These are phyloP conservation scores for Tricholauxania praeusta DNA, from an alignment of 2,888 invertebrate genomes.

Conservation along the genomic window DNA sequence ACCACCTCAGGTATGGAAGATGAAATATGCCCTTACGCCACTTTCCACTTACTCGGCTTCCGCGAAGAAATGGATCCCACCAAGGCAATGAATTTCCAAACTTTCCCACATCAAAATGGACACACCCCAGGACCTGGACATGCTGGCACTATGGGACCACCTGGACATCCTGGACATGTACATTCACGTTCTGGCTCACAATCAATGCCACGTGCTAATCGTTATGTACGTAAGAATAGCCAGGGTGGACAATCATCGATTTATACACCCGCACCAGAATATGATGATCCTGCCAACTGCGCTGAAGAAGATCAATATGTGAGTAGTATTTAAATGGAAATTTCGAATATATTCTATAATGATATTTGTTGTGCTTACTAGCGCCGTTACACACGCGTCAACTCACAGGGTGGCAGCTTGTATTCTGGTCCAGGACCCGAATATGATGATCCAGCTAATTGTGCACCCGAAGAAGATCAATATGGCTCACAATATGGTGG, in stretches of 20 bases:
- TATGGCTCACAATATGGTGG: slow-evolving; percentile 86
- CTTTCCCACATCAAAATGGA: slow-evolving; percentile 82
- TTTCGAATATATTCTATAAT: background rate
- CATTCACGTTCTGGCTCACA: slow-evolving; percentile 90
- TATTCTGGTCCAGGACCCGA: slow-evolving; percentile 81
- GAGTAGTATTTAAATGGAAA: slow-evolving; percentile 48
- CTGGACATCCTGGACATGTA: slow-evolving; percentile 81
- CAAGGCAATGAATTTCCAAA: slow-evolving; percentile 89
- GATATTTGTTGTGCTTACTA: slow-evolving; percentile 45
- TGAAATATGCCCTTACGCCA: slow-evolving; percentile 96
- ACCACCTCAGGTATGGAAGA: slow-evolving; percentile 85
- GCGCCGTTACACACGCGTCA: slow-evolving; percentile 80
- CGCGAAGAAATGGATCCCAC: slow-evolving; percentile 95
- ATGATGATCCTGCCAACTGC: slow-evolving; percentile 93
- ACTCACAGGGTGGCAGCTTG: slow-evolving; percentile 74
- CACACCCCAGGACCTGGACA: slow-evolving; percentile 76
- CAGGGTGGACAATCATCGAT: slow-evolving; percentile 86
- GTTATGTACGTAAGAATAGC: slow-evolving; percentile 79
- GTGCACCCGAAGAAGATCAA: slow-evolving; percentile 91
- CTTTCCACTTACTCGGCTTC: slow-evolving; percentile 95
- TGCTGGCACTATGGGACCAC: slow-evolving; percentile 86
- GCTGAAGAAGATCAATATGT: slow-evolving; percentile 93
- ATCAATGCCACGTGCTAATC: slow-evolving; percentile 85
- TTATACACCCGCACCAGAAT: slow-evolving; percentile 87
- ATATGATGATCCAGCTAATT: slow-evolving; percentile 94